Conservation (phyloP, 2,888 invertebrate genomes). For the Hymenopus coronatus region DNA sequence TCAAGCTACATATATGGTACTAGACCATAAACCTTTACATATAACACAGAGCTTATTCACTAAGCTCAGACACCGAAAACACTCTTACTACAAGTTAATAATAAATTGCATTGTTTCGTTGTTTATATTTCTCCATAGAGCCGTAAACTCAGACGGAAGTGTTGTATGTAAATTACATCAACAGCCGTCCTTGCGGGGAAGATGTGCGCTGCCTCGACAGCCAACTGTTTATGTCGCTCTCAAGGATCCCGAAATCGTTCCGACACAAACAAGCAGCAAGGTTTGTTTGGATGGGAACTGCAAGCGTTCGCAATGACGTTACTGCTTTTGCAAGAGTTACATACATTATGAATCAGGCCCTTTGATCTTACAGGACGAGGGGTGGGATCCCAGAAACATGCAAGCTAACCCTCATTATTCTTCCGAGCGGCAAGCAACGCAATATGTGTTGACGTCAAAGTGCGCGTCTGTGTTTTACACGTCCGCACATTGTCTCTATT, state of each 20-base stretch:
- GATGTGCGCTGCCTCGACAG: neutral
- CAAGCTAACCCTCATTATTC: neutral
- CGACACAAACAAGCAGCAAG: neutral
- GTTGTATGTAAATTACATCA: neutral
- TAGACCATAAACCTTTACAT: too few relatives aligned
- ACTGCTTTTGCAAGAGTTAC: neutral
- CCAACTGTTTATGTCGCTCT: neutral
- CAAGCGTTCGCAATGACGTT: neutral
- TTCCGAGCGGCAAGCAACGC: neutral
- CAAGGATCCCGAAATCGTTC: neutral
- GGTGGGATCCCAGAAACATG: neutral
- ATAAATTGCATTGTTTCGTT: neutral
- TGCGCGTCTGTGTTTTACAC: neutral
- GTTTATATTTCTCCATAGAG: neutral
- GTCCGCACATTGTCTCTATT: neutral
- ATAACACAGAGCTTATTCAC: too few relatives aligned
- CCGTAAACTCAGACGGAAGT: neutral
- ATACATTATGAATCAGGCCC: too few relatives aligned
- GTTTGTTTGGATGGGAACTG: neutral
- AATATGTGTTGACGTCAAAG: neutral
- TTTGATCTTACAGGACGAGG: too few relatives aligned
- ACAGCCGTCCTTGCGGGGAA: neutral
- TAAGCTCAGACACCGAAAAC: too few relatives aligned
- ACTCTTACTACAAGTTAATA: neutral
- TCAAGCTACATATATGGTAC: too few relatives aligned